Evolutionary conservation across 2,888 invertebrate species (phyloP).

Genomic region (Dryomyza anilis): DNA sequence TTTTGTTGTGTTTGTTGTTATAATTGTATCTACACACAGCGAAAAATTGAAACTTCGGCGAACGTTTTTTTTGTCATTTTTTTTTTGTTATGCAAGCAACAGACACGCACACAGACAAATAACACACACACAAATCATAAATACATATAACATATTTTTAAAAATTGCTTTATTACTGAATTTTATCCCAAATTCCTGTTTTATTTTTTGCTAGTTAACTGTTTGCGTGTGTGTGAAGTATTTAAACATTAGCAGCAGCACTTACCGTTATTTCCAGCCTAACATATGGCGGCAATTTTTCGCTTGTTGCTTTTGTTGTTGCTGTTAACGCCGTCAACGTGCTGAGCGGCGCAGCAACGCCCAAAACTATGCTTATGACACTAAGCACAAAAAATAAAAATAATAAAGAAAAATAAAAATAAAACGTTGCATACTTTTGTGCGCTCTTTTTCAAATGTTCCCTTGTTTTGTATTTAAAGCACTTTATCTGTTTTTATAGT

Average conservation of each 20-base stretch:
- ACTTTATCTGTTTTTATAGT: neutral
- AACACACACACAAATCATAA: neutral
- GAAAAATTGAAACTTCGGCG: conserved; percentile 16
- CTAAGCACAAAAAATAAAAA: neutral
- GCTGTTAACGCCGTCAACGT: neutral
- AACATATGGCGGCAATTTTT: conserved; percentile 22
- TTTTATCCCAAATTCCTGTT: neutral
- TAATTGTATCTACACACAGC: conserved; percentile 16
- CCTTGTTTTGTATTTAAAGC: neutral
- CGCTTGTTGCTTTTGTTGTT: neutral
- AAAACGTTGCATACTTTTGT: neutral
- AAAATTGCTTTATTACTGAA: no score
- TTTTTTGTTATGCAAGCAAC: conserved; percentile 13
- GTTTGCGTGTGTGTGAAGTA: neutral
- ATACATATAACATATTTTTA: no score
- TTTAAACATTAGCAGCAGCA: no score
- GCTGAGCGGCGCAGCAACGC: conserved; percentile 8
- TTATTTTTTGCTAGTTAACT: neutral
- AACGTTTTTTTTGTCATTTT: no score
- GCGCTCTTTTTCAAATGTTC: neutral
- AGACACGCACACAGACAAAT: neutral
- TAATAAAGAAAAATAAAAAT: neutral
- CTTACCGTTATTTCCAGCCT: conserved; percentile 13
- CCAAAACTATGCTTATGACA: neutral
- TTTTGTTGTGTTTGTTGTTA: no score